Base-by-base conservation (phyloP, 2,797 vertebrate genomes). In the Cichlasoma orientale region DNA sequence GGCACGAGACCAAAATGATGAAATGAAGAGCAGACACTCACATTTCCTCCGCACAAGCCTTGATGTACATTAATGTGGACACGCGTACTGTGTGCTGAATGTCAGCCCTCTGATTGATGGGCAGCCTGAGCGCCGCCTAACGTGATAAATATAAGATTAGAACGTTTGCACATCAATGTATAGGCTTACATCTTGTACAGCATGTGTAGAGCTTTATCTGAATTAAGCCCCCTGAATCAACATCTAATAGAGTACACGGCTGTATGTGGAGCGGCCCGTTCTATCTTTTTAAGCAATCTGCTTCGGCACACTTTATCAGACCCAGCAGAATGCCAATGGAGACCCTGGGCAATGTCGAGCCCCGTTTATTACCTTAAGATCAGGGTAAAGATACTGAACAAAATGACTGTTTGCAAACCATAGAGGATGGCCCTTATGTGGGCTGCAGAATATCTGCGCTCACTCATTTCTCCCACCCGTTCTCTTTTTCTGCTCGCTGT, bases 281-380 rank as follows among this genome's bases (percentile, higher is more conserved):
- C 74, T 90, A 90, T 93, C 93, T 86, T 82, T 77, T 61, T 41
- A 44, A 82, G 82, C 82, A 52, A 90, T 92, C 91, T 84, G 79
- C 77, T 63, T 74, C 13, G 12, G 77, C 84, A 86, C 89, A 88
- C 89, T 84, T 85, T 92, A 91, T 89, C 90, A 23, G 85, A 78
- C 59, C 72, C 82, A 38, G 85, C 81, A 85, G 91, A 88, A 89
- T 80, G 82, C 87, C 89, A 80, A 77, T 72, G 78, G 87, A 89
- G 89, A 90, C 88, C 89, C 83, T 12, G 88, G 74, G 87, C 92
- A 86, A 90, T 86, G 92, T 90, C 85, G 87, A 84, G 72, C 84
- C 76, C 80, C 78, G 86, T 85, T 91, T 90, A 89, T 90, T 90
- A 91, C 90, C 82, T 88, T 47, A 82, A 90, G 91, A 93, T 93